Percentiles rank a stretch among this genome's conserved stretches.
These are phyloP conservation scores for Chiloscyllium plagiosum DNA, from an alignment of 2,113 vertebrate genomes.

Conservation along the genomic window DNA sequence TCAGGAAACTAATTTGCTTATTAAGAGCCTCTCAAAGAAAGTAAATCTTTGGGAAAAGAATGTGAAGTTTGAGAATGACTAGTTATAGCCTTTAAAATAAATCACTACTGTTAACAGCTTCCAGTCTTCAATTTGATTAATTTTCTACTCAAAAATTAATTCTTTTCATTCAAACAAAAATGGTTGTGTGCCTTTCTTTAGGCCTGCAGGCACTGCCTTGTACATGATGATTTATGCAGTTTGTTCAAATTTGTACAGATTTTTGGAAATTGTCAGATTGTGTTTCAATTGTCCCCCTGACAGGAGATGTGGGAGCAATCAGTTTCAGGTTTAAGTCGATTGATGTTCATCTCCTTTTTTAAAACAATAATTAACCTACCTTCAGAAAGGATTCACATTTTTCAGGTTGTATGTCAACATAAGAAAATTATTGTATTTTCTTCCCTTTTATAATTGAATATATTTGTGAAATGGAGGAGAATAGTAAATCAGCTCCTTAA, in stretches of 20 bases:
- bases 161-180: slow-evolving; percentile 22
- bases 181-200: not conserved
- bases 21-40: slow-evolving; percentile 26
- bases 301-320: not conserved
- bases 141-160: slow-evolving; percentile 19
- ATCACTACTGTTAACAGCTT: slow-evolving; percentile 5
- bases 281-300: slow-evolving; percentile 8
- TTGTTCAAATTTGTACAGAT: slow-evolving; percentile 28
- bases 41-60: slow-evolving; percentile 28
- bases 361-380: not conserved
- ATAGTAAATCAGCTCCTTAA: not conserved
- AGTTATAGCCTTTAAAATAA: slow-evolving; percentile 11
- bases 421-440: not conserved
- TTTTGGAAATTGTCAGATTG: not conserved
- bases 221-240: not conserved
- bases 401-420: not conserved
- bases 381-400: not conserved
- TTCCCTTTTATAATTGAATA: not conserved
- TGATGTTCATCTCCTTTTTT: not conserved
- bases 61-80: slow-evolving; percentile 15
- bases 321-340: not conserved
- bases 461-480: not conserved
- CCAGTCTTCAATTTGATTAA: slow-evolving; percentile 17
- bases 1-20: slow-evolving; percentile 23
- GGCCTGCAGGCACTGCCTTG: not conserved